These are phyloP conservation scores for Danio choprae DNA, from an alignment of 2,797 vertebrate species.

Conservation along the genomic window DNA sequence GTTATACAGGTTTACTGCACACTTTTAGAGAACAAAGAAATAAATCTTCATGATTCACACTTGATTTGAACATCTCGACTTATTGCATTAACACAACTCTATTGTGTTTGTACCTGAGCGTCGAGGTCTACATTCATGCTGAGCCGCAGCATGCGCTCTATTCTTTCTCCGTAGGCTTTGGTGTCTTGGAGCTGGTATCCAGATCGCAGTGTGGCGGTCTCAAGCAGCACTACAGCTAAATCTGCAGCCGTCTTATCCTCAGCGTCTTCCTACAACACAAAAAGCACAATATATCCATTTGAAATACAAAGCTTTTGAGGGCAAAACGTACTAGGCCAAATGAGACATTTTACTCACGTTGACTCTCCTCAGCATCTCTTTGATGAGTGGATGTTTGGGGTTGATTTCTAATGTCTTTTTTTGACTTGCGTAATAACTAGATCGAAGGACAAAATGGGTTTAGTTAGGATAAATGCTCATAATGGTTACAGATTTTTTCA, in stretches of 20 bases:
- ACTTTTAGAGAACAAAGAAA: no score
- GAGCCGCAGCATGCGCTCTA: slow-evolving; percentile 97
- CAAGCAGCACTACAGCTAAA: slow-evolving; percentile 92
- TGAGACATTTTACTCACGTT: slow-evolving; percentile 76
- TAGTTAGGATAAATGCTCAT: not conserved
- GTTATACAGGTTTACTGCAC: no score
- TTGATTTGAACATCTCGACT: not conserved
- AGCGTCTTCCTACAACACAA: slow-evolving; percentile 78
- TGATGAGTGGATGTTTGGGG: slow-evolving; percentile 95
- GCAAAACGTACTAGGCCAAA: not conserved
- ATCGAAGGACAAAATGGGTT: not conserved
- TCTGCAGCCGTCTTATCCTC: slow-evolving; percentile 93
- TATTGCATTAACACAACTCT: not conserved
- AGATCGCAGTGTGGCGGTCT: slow-evolving; percentile 95
- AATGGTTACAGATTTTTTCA: not conserved
- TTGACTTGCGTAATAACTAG: slow-evolving; percentile 96
- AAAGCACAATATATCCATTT: not conserved
- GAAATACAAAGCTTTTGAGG: not conserved
- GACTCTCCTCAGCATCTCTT: slow-evolving; percentile 90
- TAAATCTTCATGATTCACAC: no score
- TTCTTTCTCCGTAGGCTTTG: slow-evolving; percentile 92
- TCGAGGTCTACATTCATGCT: slow-evolving; percentile 91
- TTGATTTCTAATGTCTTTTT: slow-evolving; percentile 99
- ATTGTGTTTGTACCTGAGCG: slow-evolving; percentile 72
- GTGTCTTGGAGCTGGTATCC: slow-evolving; percentile 95